Base-by-base conservation (phyloP, 2,113 vertebrate species). In the Grammomys dolichurus region DNA sequence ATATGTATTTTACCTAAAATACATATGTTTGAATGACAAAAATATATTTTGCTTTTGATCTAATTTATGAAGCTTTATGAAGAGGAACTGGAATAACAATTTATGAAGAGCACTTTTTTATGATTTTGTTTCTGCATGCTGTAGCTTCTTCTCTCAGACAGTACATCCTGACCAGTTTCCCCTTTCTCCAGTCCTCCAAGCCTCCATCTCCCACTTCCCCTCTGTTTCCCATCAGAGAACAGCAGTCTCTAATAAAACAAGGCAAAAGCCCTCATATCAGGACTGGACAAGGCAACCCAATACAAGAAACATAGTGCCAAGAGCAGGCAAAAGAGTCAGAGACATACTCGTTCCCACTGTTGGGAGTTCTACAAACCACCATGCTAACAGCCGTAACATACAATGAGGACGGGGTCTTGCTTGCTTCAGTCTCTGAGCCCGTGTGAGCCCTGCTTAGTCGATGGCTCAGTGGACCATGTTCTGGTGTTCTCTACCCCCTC, bases 11-110 rank as follows among this genome's bases (percentile, higher is more conserved):
- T 85, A 60, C 89, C 48, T 31, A 89, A 96, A 85, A 86, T 85
- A 36, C 4, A 13, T 90, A 60, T 17, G 86, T 94, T 36, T 81
- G 36, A 93, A 77, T 93, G 28, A 72, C 69, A 70, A 72, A 73
- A 67, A 4, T 81, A 58, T 24, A 73, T 60, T 95, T 97, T 94
- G 3, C 24, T 9, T 87, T 43, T 58, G 54, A 58, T 81, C 19
- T 95, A 93, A 70, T 82, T 81, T 87, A 36, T 89, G 17, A 19
- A 28, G 63, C 87, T 95, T 90, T 87, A 40, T 58, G 77, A 92
- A 31, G 36, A 85, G 3, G 28, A 46, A 69, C 69, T 88, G n/a
- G 16, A 90, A 87, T 70, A 58, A 26, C 77, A 43, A 70, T 43
- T 89, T 75, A 24, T 93, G 89, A 84, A 67, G 60, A 54, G 0